phyloP scores from a whole-genome alignment of 2,797 vertebrate species.

The Selene dorsalis region DNA sequence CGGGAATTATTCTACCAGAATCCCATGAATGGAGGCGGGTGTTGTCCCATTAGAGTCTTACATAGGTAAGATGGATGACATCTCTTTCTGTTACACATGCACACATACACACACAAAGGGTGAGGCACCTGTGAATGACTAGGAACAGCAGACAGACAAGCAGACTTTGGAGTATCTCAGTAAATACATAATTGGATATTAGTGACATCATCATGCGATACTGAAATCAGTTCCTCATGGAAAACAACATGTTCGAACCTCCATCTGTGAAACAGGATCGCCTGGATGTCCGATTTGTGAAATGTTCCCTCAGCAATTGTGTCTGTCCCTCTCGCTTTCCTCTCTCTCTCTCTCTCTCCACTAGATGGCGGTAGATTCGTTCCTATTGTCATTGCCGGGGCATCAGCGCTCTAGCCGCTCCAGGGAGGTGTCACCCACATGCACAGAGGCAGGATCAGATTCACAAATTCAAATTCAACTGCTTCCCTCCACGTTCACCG shows the following conservation, averaged over 20 bases:
- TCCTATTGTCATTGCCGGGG: conserved; percentile 30
- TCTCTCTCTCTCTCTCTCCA: conserved; percentile 49
- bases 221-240: conserved; percentile 76
- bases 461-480: conserved; percentile 48
- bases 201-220: conserved; percentile 88
- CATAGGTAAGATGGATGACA: conserved; percentile 57
- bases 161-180: conserved; percentile 84
- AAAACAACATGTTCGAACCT: conserved; percentile 57
- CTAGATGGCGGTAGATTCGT: conserved; percentile 66
- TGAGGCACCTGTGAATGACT: conserved; percentile 84
- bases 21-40: conserved; percentile 53
- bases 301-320: conserved; percentile 43
- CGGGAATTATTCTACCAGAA: conserved; percentile 62
- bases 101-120: conserved; percentile 70
- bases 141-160: conserved; percentile 79
- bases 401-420: conserved; percentile 36
- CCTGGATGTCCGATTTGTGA: conserved; percentile 25
- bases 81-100: conserved; percentile 72
- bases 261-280: conserved; percentile 17
- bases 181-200: conserved; percentile 83
- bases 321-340: conserved; percentile 17
- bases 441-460: conserved; percentile 57
- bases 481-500: conserved; percentile 43
- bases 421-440: conserved; percentile 54
- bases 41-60: conserved; percentile 49